Evolutionary conservation across 2,888 invertebrate species (phyloP).

Genomic region (Ectemnius cavifrons): DNA sequence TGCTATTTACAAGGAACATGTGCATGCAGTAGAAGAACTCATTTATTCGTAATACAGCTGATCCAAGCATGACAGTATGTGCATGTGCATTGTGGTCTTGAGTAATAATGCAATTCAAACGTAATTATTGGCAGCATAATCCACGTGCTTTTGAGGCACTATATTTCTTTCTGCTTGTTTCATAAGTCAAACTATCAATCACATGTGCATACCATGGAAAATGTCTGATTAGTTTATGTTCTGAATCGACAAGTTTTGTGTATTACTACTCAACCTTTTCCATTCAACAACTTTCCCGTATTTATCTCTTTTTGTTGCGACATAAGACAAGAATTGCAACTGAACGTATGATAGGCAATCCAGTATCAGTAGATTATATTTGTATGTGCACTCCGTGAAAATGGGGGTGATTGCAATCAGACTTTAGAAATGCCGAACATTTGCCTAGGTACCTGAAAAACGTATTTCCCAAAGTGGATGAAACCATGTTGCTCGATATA

Average conservation of each 20-base stretch:
- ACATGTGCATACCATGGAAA: conserved; percentile 53
- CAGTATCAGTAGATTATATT: conserved; percentile 41
- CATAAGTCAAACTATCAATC: conserved; percentile 31
- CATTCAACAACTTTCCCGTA: conserved; percentile 20
- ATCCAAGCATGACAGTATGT: conserved; percentile 59
- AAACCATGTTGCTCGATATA: conserved; percentile 90
- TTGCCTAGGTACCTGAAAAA: conserved; percentile 90
- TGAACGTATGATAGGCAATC: conserved; percentile 24
- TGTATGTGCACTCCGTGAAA: conserved; percentile 27
- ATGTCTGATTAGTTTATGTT: conserved; percentile 19
- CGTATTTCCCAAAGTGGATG: conserved; percentile 93
- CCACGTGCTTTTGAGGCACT: neutral
- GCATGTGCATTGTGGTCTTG: conserved; percentile 60
- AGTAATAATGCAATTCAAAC: conserved; percentile 25
- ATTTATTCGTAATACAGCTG: conserved; percentile 52
- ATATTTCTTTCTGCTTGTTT: conserved; percentile 2
- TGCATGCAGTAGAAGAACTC: conserved; percentile 46
- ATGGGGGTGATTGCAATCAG: conserved; percentile 13
- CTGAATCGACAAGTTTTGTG: conserved; percentile 8
- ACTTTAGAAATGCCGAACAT: conserved; percentile 30
- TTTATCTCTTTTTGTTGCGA: conserved; percentile 7
- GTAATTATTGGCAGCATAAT: conserved; percentile 5
- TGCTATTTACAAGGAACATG: neutral
- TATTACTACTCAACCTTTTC: conserved; percentile 16
- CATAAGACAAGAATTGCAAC: conserved; percentile 18